phyloP scores from a whole-genome alignment of 1,140 invertebrate genomes.

The Diploscapter pachys region DNA sequence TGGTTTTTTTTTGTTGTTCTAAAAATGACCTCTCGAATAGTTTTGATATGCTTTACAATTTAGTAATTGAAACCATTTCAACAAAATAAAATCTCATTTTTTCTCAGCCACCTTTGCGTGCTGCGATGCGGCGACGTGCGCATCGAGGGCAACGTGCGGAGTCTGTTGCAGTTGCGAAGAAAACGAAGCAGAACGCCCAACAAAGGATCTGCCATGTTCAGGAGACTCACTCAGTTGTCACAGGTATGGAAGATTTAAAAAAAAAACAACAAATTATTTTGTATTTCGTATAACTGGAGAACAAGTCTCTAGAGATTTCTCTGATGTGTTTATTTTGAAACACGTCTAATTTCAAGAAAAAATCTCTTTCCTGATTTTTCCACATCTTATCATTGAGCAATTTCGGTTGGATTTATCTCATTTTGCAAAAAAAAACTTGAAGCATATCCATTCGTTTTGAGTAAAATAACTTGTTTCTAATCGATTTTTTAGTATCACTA shows the following conservation, averaged over 20 bases:
- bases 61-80: background rate
- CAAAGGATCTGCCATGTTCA: background rate
- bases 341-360: too few species aligned
- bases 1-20: too few species aligned
- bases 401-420: too few species aligned
- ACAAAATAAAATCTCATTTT: slow-evolving; percentile 6
- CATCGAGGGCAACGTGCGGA: slow-evolving; percentile 11
- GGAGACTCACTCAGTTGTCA: background rate
- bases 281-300: too few species aligned
- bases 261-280: too few species aligned
- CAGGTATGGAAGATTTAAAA: too few species aligned
- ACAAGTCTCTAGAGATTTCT: too few species aligned
- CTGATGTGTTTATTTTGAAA: too few species aligned
- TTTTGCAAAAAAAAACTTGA: slow-evolving; percentile 1
- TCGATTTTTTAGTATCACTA: background rate
- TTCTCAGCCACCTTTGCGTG: slow-evolving; percentile 19
- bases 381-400: too few species aligned
- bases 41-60: background rate
- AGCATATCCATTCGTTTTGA: slow-evolving; percentile 14
- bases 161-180: background rate
- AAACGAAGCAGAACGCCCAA: background rate
- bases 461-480: background rate
- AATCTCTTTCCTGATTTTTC: too few species aligned
- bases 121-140: slow-evolving; percentile 19
- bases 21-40: too few species aligned